These are phyloP conservation scores for Phoxinus phoxinus DNA, from an alignment of 2,113 vertebrate genomes.

Conservation along the genomic window DNA sequence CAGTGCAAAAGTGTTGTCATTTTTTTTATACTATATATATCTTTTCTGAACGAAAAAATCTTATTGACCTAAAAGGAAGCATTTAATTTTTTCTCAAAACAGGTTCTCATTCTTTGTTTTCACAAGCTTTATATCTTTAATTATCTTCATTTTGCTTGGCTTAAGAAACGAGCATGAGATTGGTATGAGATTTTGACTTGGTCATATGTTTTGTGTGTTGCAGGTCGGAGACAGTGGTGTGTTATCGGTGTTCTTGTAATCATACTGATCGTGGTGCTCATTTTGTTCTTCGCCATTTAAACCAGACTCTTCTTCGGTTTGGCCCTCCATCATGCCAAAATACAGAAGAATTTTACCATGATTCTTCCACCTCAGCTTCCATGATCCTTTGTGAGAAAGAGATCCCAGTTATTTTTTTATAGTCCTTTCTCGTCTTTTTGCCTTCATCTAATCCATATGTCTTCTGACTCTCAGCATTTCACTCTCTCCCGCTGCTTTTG, in stretches of 20 bases:
- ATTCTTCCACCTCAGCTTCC: not conserved
- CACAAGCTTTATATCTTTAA: not conserved
- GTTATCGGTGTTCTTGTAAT: slow-evolving; percentile 75
- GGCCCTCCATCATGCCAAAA: not conserved
- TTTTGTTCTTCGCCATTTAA: slow-evolving; percentile 80
- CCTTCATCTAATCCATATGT: not conserved
- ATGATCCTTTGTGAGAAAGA: slow-evolving; percentile 17
- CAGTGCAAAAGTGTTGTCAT: not conserved
- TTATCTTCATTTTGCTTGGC: not conserved
- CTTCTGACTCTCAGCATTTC: not conserved
- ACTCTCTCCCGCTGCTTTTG: not conserved
- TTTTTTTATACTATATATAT: too few species aligned
- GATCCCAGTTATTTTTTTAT: not conserved
- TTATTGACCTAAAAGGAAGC: not conserved
- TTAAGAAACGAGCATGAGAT: not conserved
- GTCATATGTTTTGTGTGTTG: not conserved
- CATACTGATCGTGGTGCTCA: slow-evolving; percentile 76
- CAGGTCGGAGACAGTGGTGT: slow-evolving; percentile 83
- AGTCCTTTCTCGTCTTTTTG: not conserved
- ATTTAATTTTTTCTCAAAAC: not conserved
- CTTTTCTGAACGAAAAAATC: not conserved
- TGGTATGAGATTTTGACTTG: not conserved
- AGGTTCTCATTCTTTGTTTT: not conserved
- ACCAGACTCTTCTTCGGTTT: slow-evolving; percentile 33
- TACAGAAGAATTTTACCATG: not conserved